A percentile compares a stretch with the other conserved stretches of the same genome.
Conservation (phyloP, 2,797 vertebrate genomes). For the Cyprinella venusta region DNA sequence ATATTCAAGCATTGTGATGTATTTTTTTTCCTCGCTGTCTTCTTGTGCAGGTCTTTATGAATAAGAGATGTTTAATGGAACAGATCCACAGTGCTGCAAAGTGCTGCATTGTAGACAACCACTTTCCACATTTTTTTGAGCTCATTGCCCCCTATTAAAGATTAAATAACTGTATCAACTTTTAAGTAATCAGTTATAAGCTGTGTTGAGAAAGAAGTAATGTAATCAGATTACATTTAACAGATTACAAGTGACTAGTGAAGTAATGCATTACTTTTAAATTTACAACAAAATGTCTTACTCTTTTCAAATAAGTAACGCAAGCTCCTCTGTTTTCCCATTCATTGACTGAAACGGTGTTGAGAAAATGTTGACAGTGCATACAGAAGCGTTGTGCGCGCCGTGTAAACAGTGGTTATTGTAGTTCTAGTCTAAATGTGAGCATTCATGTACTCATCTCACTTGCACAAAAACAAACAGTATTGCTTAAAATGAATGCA, state of each 20-base stretch:
- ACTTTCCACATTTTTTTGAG: not conserved
- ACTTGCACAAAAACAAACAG: not conserved
- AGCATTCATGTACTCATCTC: not conserved
- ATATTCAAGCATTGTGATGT: not conserved
- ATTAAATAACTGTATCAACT: not conserved
- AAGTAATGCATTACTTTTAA: not conserved
- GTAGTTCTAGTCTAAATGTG: not conserved
- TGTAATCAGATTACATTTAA: not conserved
- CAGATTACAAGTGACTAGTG: not conserved
- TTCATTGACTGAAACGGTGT: not conserved
- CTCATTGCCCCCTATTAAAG: not conserved
- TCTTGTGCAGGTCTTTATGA: slow-evolving; percentile 16
- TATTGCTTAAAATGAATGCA: not conserved
- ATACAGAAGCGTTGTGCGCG: no score
- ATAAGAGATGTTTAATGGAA: slow-evolving; percentile 9
- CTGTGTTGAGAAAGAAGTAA: not conserved
- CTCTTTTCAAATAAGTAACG: not conserved
- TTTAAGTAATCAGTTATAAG: not conserved
- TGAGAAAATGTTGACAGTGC: not conserved
- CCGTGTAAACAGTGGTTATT: no score
- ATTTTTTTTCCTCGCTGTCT: not conserved
- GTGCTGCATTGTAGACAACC: not conserved
- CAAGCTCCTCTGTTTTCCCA: not conserved
- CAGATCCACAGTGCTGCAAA: not conserved
- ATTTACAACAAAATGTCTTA: not conserved